Base-by-base conservation (phyloP, 2,113 vertebrate genomes). In the Hepsetus odoe region DNA sequence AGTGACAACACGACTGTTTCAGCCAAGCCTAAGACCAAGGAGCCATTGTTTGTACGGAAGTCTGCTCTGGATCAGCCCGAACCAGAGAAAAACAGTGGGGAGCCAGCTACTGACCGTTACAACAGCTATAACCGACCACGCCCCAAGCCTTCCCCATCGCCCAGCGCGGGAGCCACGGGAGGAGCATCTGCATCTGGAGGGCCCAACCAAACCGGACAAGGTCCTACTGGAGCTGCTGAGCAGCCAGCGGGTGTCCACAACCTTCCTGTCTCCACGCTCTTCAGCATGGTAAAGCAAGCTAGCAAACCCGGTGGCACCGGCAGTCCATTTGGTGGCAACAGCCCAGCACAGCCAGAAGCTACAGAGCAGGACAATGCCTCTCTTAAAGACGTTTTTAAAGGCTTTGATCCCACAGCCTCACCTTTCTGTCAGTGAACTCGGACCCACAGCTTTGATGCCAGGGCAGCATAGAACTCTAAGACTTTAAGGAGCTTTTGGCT, bases 351-450 rank as follows among this genome's bases (percentile, higher is more conserved):
- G 1, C 49, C 87, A 0, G 95, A 96, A 3, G 42, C 86, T 0
- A 49, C 93, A 0, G 95, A 96, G 55, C 94, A 94, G 79, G 97
- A 98, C 72, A 94, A 95, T 0, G 95, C 91, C 1, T 98, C 97
- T 4, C 90, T 98, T 35, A 98, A 98, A 79, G 97, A 98, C 13
- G 96, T 98, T 85, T 98, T 98, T 87, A 98, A 98, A 91, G 96
- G 96, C 18, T 98, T 98, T 4, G 97, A 98, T 86, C 97, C 97
- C 75, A 98, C 97, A 0, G 97, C 96, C 0, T 98, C 97, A 1
- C 97, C 97, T 0, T 98, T 98, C 76, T 98, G 96, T 86, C 96
- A 98, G 93, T 97, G 86, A 93, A 82, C 80, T 67, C 61, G 22
- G 55, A 75, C 70, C 62, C 22, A 13, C 32, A 32, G 35, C 26